Evolutionary conservation across 2,797 vertebrate genomes (phyloP), one percentile per base, ranked within the genome.

Genomic region (Mallotus villosus): DNA sequence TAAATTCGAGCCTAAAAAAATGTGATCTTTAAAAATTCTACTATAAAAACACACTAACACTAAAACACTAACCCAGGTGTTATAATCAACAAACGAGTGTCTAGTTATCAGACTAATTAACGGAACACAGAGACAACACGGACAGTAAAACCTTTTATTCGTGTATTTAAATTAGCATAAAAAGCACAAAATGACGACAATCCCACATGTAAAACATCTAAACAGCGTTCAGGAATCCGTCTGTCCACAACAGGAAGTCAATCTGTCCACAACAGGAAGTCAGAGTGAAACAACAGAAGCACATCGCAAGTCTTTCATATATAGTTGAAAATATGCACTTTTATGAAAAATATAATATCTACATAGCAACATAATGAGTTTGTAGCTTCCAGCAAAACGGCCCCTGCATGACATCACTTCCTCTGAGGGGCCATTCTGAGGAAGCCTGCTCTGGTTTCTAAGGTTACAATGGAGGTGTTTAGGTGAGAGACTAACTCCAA

Each of bases 281-380:
- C 32, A 34, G 32, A 34, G 6, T 5, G 6, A 34, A 34, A 5
- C 32, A 34, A 74, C 71, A 85, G 71, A 76, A 74, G 69, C 85
- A 69, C 71, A 79, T 88, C 81, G 81, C 71, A 73, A 84, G 78
- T 57, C 82, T 83, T 84, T 81, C 82, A 75, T 87, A 85, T 84
- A 87, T 34, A 34, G 82, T 61, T 81, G 81, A 87, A 88, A 89
- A 91, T 83, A 76, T 84, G 85, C 86, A 85, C 82, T 85, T 91
- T 90, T 34, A 89, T 89, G 91, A 90, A 91, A 92, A 90, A 92
- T 89, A 91, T 84, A 90, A 32, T 90, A 86, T 92, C 89, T 92
- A 92, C 88, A 91, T 81, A 81, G 85, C 90, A 92, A 92, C 88
- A 90, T 84, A 74, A 88, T 86, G 74, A 88, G 81, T 55, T 58